Evolutionary conservation across 2,113 vertebrate species (phyloP), one percentile per base, ranked within the genome.

Genomic region (Psittacus erithacus): DNA sequence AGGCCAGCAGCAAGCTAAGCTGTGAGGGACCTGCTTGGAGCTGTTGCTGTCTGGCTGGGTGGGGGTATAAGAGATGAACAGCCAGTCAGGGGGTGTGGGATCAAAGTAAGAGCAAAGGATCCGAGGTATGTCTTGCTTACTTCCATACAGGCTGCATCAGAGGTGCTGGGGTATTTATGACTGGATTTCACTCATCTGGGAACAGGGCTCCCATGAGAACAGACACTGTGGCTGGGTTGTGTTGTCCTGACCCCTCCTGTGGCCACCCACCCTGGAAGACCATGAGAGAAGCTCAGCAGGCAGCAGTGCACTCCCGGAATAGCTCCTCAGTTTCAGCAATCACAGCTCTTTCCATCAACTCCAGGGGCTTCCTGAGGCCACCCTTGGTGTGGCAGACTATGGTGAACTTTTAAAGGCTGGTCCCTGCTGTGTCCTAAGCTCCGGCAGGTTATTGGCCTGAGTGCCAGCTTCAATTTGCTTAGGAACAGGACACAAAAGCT

Each of bases 51-150:
- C 52, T 46, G 33, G 19, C 28, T 35, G 57, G 24, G 12, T 29
- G 4, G 17, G 17, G 27, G 23, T 55, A 8, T 10, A 17, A 62
- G 18, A 38, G 27, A 68, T 28, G 9, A 83, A 84, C 22, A 76
- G 29, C n/a, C 31, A 33, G 14, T 55, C 47, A 64, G 43, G 27
- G 39, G 11, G n/a, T 7, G 6, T 5, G 35, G 31, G 14, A 73
- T 14, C 6, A 18, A 77, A 17, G 33, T 20, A 35, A 83, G 43
- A 83, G 22, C 28, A 77, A 69, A 84, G 6, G 5, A 41, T 73
- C 7, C 0, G 2, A 68, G 17, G 9, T 43, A 4, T 10, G 23
- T 17, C 24, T 44, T 71, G 46, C 49, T 46, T 1, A 3, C 31
- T 64, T 77, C 49, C 60, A 3, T 18, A 28, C 17, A 62, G 60